These are phyloP conservation scores for Myathropa florea DNA, from an alignment of 2,888 invertebrate species.

Conservation along the genomic window DNA sequence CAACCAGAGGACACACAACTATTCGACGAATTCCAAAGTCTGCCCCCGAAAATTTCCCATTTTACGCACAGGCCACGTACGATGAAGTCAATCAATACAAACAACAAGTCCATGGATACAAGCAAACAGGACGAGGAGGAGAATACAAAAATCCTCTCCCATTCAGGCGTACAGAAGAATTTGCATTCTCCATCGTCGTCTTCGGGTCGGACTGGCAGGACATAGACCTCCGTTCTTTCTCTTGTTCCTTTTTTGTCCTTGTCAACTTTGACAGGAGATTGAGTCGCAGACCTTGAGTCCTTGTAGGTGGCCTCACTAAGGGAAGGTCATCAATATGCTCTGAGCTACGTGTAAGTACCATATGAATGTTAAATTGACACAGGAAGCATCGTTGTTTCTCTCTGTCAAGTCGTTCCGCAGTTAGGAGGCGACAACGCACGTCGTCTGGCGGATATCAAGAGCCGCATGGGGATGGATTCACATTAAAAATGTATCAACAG, in stretches of 20 bases:
- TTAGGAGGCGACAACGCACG: background rate
- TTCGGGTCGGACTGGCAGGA: no score
- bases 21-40: background rate
- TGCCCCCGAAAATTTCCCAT: background rate
- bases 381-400: background rate
- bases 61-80: background rate
- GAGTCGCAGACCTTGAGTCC: background rate
- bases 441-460: background rate
- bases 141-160: background rate
- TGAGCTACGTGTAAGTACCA: background rate
- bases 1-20: background rate
- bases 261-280: background rate
- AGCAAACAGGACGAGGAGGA: background rate
- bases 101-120: background rate
- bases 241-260: no score
- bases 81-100: background rate
- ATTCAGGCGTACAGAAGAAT: background rate
- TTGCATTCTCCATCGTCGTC: background rate
- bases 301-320: background rate
- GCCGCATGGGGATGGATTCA: background rate
- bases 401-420: background rate
- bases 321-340: background rate
- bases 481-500: conserved; percentile 14
- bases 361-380: background rate
- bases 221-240: background rate